Evolutionary conservation across 2,113 vertebrate species (phyloP).

Genomic region (Pangasianodon gigas): DNA sequence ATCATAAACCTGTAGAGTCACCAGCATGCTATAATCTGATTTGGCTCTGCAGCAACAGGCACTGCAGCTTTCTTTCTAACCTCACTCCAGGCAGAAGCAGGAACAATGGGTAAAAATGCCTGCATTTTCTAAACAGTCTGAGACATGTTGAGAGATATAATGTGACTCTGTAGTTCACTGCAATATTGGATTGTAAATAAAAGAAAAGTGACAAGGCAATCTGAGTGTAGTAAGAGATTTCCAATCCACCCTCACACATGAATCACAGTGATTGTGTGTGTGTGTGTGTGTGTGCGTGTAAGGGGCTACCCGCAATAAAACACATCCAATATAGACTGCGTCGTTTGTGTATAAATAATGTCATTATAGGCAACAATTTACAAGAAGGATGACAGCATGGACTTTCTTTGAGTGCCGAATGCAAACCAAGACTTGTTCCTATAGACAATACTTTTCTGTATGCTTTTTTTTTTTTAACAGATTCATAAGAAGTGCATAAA

Average conservation of each 20-base stretch:
- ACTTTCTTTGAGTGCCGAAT: not conserved
- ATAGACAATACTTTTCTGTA: not conserved
- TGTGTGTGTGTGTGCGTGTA: not conserved
- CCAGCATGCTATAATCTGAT: not conserved
- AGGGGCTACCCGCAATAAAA: not conserved
- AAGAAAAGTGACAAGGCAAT: not conserved
- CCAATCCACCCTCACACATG: not conserved
- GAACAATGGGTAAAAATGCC: not conserved
- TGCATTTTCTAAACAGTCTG: not conserved
- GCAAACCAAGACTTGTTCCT: not conserved
- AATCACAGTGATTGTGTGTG: slow-evolving; percentile 1
- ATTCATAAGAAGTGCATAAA: not conserved
- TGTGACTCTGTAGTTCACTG: not conserved
- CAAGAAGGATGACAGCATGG: not conserved
- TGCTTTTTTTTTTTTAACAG: not conserved
- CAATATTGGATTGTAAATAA: slow-evolving; percentile 6
- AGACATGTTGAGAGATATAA: not conserved
- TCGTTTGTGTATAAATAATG: not conserved
- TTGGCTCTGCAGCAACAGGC: not conserved
- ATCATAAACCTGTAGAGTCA: not conserved
- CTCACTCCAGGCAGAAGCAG: not conserved
- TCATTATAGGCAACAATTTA: not conserved
- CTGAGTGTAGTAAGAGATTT: slow-evolving; percentile 16
- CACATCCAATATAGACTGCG: not conserved
- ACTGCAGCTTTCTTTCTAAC: not conserved